Evolutionary conservation across 2,797 vertebrate genomes (phyloP).

Genomic region (Austrolebias charrua): DNA sequence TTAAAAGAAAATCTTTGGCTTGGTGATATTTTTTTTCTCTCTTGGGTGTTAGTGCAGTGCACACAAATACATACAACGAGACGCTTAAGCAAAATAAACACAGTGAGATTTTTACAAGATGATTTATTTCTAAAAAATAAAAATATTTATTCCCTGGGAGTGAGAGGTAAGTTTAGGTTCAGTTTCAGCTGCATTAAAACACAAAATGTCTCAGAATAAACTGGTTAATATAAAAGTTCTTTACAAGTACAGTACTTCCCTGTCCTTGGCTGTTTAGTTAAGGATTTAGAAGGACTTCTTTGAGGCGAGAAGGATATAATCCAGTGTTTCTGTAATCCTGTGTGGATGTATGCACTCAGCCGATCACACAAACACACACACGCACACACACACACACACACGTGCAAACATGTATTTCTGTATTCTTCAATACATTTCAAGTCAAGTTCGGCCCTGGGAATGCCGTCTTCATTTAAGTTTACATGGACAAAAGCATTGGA

Average conservation of each 20-base stretch:
- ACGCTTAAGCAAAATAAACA: slow-evolving; percentile 33
- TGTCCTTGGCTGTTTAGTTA: slow-evolving; percentile 61
- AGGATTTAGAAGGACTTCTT: slow-evolving; percentile 57
- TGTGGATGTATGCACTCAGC: slow-evolving; percentile 36
- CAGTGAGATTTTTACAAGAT: slow-evolving; percentile 14
- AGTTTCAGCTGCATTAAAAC: slow-evolving; percentile 17
- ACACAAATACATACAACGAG: slow-evolving; percentile 2
- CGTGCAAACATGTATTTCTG: too few relatives aligned
- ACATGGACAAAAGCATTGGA: too few relatives aligned
- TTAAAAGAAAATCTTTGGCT: slow-evolving; percentile 30
- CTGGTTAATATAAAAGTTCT: slow-evolving; percentile 22
- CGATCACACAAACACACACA: slow-evolving; percentile 20
- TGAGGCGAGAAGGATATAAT: slow-evolving; percentile 53
- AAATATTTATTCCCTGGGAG: slow-evolving; percentile 11
- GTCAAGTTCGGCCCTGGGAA: too few relatives aligned
- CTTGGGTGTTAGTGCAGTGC: slow-evolving; percentile 26
- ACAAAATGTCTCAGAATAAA: slow-evolving; percentile 29
- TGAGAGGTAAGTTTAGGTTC: slow-evolving; percentile 10
- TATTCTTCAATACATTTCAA: too few relatives aligned
- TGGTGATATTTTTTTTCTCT: slow-evolving; percentile 43
- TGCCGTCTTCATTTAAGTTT: too few relatives aligned
- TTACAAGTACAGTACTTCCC: slow-evolving; percentile 47
- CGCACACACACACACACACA: not conserved
- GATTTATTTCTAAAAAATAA: slow-evolving; percentile 3
- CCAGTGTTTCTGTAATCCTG: slow-evolving; percentile 69